phyloP scores from a whole-genome alignment of 1,140 invertebrate species.

The Lepidurus couesii region DNA sequence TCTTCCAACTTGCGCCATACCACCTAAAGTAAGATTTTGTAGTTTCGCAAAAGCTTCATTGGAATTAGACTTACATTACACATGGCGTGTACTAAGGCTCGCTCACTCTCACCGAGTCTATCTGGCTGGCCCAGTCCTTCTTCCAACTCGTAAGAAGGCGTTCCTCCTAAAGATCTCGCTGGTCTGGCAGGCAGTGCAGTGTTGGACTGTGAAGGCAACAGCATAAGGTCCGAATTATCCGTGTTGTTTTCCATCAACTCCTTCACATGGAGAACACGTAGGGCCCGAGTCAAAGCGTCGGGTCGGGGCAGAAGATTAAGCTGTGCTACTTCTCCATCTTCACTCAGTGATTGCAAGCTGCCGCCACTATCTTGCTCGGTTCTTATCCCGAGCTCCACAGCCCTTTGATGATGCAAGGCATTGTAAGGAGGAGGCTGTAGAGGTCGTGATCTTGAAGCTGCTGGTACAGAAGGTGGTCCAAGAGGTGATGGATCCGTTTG shows the following conservation, averaged over 20 bases:
- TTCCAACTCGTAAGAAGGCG: slow-evolving; percentile 38
- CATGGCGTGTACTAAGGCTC: slow-evolving; percentile 90
- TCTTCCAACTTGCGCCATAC: slow-evolving; percentile 64
- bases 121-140: slow-evolving; percentile 41
- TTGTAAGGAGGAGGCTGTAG: slow-evolving; percentile 43
- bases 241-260: slow-evolving; percentile 57
- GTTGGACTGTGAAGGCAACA: slow-evolving; percentile 37
- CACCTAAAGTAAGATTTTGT: slow-evolving; percentile 49
- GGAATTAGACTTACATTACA: slow-evolving; percentile 71
- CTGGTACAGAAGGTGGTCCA: slow-evolving; percentile 44
- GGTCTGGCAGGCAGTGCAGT: slow-evolving; percentile 39
- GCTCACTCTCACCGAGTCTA: slow-evolving; percentile 76
- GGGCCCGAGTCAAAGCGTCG: slow-evolving; percentile 80
- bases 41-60: not conserved
- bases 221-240: slow-evolving; percentile 35
- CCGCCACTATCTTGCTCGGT: slow-evolving; percentile 32
- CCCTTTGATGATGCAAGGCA: slow-evolving; percentile 45
- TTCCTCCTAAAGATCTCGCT: slow-evolving; percentile 38
- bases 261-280: slow-evolving; percentile 83
- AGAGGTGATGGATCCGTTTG: slow-evolving; percentile 40
- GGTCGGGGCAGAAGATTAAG: slow-evolving; percentile 50
- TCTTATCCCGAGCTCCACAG: slow-evolving; percentile 45
- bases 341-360: slow-evolving; percentile 36
- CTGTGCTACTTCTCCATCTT: slow-evolving; percentile 36
- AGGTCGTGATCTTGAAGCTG: slow-evolving; percentile 39